Conservation (phyloP, 2,797 vertebrate genomes). For the Sphenopsis melanotis region DNA sequence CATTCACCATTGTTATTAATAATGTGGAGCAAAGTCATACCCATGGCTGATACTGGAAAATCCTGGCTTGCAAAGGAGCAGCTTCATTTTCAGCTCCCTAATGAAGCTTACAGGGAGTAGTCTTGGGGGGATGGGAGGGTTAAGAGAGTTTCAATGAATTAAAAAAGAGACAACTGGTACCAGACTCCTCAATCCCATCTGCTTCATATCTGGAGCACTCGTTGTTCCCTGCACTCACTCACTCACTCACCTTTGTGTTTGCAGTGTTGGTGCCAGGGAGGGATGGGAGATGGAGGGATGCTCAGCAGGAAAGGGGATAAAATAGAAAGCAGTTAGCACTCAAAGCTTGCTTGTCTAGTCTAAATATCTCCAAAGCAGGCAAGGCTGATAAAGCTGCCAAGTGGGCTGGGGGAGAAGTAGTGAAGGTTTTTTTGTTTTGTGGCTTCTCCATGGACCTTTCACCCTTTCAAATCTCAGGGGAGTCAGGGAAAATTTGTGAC, state of each 20-base stretch:
- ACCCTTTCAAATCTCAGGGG: not conserved
- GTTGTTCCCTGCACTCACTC: not conserved
- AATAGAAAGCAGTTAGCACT: not conserved
- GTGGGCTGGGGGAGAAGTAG: rapidly evolving
- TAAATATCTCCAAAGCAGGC: not conserved
- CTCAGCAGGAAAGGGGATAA: not conserved
- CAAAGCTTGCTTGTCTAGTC: not conserved
- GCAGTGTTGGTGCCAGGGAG: not conserved
- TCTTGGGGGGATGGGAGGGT: not conserved
- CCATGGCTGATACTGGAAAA: not conserved
- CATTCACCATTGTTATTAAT: not conserved
- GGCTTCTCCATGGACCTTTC: not conserved
- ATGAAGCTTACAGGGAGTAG: not conserved
- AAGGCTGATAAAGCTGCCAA: not conserved
- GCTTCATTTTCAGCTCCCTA: constrained; percentile 19
- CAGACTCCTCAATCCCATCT: constrained; percentile 60
- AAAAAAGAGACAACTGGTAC: not conserved
- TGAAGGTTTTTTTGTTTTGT: not conserved
- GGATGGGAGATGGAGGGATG: not conserved
- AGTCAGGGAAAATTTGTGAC: not conserved
- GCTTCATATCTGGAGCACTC: constrained; percentile 53
- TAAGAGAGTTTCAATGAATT: constrained; percentile 31
- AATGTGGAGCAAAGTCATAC: not conserved
- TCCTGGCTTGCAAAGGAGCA: not conserved
- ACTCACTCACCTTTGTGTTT: constrained; percentile 57